Evolutionary conservation across 2,113 vertebrate genomes (phyloP), one percentile per base, ranked within the genome.

Genomic region (Bostrychus sinensis): DNA sequence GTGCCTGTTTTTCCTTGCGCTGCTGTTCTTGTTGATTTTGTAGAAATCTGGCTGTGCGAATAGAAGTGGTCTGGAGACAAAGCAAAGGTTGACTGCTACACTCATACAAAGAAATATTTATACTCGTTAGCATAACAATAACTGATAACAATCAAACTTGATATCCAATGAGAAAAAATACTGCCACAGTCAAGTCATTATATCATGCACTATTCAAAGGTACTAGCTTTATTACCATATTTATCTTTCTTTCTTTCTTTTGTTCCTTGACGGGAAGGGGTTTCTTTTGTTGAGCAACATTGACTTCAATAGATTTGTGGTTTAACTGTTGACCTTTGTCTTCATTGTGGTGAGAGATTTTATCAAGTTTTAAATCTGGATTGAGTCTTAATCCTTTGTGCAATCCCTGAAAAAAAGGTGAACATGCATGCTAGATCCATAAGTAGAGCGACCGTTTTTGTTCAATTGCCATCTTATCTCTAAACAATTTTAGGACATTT

Each of bases 1-100:
- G 91, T 62, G 90, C 94, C 78, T 96, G 91, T 62, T 65, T 92
- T 77, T 92, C 90, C 80, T 88, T 93, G 70, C 32, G 65, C 23
- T 50, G 46, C 25, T 30, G 25, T 7, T 51, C 26, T 3, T 86
- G 85, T 17, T 83, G 63, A 65, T 86, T 89, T 69, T 92, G 83
- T 17, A 66, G 53, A 36, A 30, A 66, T 57, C 81, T 10, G 82
- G 82, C 0, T 66, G 80, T 60, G 85, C 90, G 22, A 77, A 65
- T 28, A 80, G 62, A 12, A 91, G 92, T 14, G 8, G 19, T 66
- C 93, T 95, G 14, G 93, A 12, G 3, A 26, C 23, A 48, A 25
- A 26, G 13, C 6, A 2, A 5, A 50, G 22, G 25, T 25, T 16
- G 14, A 16, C 12, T 16, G 23, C 22, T 14, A 26, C 12, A 48